Conservation (phyloP, 2,888 invertebrate genomes). For the Ptychoptera contaminata region DNA sequence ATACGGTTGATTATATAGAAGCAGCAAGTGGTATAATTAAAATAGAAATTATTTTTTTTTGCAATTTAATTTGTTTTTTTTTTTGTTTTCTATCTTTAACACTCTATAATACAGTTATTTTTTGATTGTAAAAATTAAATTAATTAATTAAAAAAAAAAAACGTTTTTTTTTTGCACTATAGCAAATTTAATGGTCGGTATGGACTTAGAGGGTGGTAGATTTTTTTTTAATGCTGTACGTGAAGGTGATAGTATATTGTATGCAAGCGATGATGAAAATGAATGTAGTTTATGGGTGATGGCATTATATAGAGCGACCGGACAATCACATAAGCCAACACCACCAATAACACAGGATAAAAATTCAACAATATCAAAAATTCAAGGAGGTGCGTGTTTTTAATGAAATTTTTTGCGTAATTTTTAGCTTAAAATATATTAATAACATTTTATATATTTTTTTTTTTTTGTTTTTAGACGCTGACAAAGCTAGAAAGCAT, state of each 20-base stretch:
- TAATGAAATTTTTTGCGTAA: slow-evolving; percentile 1
- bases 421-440: not conserved
- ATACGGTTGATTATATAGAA: slow-evolving; percentile 98
- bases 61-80: slow-evolving; percentile 4
- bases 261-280: slow-evolving; percentile 92
- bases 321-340: slow-evolving; percentile 97
- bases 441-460: not conserved
- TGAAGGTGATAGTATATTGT: slow-evolving; percentile 93
- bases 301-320: slow-evolving; percentile 98
- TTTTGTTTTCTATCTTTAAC: slow-evolving; percentile 15
- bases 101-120: not conserved
- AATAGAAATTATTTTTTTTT: not conserved
- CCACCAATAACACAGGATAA: slow-evolving; percentile 81
- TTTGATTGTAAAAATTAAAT: not conserved
- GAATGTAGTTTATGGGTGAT: slow-evolving; percentile 99
- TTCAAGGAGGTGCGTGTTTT: slow-evolving; percentile 49
- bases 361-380: slow-evolving; percentile 70
- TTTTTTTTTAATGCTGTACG: slow-evolving; percentile 97
- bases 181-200: slow-evolving; percentile 86
- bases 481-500: slow-evolving; percentile 79
- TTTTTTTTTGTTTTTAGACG: slow-evolving; percentile 16
- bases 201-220: slow-evolving; percentile 84
- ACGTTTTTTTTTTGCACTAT: slow-evolving; percentile 18
- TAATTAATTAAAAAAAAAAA: not conserved
- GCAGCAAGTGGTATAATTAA: slow-evolving; percentile 62